phyloP scores from a whole-genome alignment of 2,888 invertebrate genomes.

The Cantharis rustica region DNA sequence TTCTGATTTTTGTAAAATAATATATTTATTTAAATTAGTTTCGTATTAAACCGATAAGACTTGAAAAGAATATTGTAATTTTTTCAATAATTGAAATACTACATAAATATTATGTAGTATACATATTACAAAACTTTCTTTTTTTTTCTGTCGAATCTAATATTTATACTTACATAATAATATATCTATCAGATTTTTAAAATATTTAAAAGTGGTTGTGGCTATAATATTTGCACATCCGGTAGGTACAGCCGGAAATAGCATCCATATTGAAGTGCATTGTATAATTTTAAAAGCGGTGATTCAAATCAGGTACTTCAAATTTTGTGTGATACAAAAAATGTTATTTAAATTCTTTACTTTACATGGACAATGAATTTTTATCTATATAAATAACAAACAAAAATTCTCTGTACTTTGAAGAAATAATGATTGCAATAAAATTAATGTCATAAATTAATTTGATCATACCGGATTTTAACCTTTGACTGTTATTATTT shows the following conservation, averaged over 20 bases:
- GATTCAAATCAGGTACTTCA: background rate
- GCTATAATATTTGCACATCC: background rate
- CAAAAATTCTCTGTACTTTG: background rate
- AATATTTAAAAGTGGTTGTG: background rate
- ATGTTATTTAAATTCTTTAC: background rate
- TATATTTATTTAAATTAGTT: no score
- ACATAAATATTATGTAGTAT: no score
- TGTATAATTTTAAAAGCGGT: background rate
- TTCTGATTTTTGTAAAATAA: no score
- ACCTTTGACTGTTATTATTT: background rate
- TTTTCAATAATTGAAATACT: no score
- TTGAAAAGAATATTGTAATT: no score
- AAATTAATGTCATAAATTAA: background rate
- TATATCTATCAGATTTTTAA: no score
- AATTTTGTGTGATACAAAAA: background rate
- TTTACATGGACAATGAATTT: background rate
- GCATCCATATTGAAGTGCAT: background rate
- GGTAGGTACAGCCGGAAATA: background rate
- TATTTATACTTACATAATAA: no score
- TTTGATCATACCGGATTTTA: background rate
- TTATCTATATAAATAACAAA: background rate
- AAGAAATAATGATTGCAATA: background rate
- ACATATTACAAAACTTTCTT: no score
- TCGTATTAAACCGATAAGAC: no score
- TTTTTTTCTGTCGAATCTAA: no score